phyloP scores from a whole-genome alignment of 1,140 invertebrate species.

The Drosophila bocki region DNA sequence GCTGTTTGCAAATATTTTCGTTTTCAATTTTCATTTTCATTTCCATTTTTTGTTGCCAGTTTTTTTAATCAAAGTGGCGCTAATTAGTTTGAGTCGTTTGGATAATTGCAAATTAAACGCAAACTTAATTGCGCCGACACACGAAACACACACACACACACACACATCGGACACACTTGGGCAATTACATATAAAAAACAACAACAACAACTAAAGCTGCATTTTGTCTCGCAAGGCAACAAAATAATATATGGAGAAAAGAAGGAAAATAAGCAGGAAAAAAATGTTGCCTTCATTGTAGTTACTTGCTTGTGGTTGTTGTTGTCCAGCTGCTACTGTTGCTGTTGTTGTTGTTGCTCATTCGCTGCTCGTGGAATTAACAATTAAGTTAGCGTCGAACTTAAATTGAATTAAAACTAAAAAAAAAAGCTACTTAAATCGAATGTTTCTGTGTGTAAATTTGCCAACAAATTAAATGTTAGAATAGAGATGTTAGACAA shows the following conservation, averaged over 20 bases:
- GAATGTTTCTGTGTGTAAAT: slow-evolving; percentile 50
- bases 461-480: slow-evolving; percentile 63
- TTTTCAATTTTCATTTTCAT: slow-evolving; percentile 41
- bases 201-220: slow-evolving; percentile 45
- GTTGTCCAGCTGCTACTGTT: slow-evolving; percentile 12
- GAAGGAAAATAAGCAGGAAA: slow-evolving; percentile 35
- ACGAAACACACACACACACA: slow-evolving; percentile 62
- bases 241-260: slow-evolving; percentile 48
- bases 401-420: slow-evolving; percentile 80
- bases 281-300: slow-evolving; percentile 26
- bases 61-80: slow-evolving; percentile 80
- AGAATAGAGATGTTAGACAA: slow-evolving; percentile 61
- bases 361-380: slow-evolving; percentile 61
- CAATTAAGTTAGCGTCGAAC: slow-evolving; percentile 63
- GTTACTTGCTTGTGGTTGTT: slow-evolving; percentile 2
- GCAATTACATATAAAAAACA: slow-evolving; percentile 53
- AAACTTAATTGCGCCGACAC: slow-evolving; percentile 81
- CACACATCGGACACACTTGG: slow-evolving; percentile 23
- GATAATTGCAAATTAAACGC: slow-evolving; percentile 84
- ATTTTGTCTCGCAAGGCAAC: slow-evolving; percentile 59
- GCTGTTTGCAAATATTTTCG: slow-evolving; percentile 36
- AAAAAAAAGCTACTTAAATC: slow-evolving; percentile 63
- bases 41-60: slow-evolving; percentile 56
- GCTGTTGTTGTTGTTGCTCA: slow-evolving; percentile 25
- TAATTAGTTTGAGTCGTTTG: slow-evolving; percentile 83